phyloP scores from a whole-genome alignment of 2,797 vertebrate species.

The Phyllotis vaccarum region DNA sequence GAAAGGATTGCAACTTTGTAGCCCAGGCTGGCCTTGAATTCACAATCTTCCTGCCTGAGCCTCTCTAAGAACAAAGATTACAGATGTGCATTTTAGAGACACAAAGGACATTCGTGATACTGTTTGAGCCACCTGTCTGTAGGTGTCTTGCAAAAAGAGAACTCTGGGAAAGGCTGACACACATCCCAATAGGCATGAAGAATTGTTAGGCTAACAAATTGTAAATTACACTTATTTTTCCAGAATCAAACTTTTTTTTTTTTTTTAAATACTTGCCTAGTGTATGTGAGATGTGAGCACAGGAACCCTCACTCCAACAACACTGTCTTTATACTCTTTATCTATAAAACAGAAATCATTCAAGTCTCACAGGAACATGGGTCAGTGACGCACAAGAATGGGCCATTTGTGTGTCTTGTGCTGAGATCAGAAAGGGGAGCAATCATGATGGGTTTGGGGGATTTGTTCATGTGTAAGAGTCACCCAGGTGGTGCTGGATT shows the following conservation, averaged over 20 bases:
- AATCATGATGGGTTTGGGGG: neutral
- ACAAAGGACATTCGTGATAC: neutral
- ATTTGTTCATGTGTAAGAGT: neutral
- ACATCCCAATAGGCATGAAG: neutral
- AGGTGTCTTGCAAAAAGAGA: neutral
- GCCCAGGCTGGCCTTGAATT: neutral
- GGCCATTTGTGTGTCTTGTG: neutral
- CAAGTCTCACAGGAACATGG: neutral
- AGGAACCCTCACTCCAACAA: neutral
- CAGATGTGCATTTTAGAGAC: neutral
- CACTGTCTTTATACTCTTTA: neutral
- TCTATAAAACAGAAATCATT: neutral
- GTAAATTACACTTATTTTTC: neutral
- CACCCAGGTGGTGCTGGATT: neutral
- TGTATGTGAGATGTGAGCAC: neutral
- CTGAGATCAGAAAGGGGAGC: neutral
- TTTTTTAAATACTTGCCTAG: neutral
- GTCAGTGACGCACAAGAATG: neutral
- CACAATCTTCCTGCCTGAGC: neutral
- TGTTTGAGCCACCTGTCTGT: neutral
- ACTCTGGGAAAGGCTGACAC: neutral
- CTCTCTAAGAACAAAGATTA: neutral
- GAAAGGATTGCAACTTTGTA: neutral
- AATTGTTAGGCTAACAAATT: neutral
- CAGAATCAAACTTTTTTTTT: neutral